Conservation (phyloP, 2,888 invertebrate species). For the Pinctada fucata region DNA sequence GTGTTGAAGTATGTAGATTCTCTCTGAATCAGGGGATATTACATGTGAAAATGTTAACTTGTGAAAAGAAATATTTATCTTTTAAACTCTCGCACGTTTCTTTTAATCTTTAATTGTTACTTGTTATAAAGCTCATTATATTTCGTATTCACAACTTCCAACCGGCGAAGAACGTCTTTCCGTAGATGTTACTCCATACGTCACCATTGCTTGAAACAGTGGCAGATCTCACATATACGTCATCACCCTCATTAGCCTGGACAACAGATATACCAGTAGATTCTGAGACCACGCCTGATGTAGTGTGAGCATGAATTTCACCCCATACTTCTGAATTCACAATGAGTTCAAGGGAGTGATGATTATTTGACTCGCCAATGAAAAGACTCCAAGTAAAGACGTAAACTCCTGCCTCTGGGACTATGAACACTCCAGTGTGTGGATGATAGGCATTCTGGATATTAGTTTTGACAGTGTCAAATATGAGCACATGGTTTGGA, state of each 20-base stretch:
- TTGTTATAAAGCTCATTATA: too few relatives aligned
- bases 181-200: too few relatives aligned
- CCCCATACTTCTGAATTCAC: neutral
- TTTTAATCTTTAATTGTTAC: too few relatives aligned
- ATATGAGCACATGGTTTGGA: neutral
- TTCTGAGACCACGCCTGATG: too few relatives aligned
- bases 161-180: too few relatives aligned
- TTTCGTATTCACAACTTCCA: too few relatives aligned
- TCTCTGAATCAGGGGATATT: too few relatives aligned
- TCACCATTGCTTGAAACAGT: too few relatives aligned
- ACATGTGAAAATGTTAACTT: too few relatives aligned
- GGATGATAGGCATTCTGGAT: slow-evolving; percentile 5
- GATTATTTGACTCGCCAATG: neutral
- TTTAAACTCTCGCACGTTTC: too few relatives aligned
- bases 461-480: slow-evolving; percentile 6
- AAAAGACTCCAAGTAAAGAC: slow-evolving; percentile 10
- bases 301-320: neutral
- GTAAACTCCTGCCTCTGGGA: neutral
- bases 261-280: neutral
- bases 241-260: neutral
- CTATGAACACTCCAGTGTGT: neutral
- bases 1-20: too few relatives aligned
- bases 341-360: slow-evolving; percentile 1
- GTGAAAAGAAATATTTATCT: too few relatives aligned
- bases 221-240: neutral